Evolutionary conservation across 2,797 vertebrate genomes (phyloP), one percentile per base, ranked within the genome.

Genomic region (Carduelis carduelis): DNA sequence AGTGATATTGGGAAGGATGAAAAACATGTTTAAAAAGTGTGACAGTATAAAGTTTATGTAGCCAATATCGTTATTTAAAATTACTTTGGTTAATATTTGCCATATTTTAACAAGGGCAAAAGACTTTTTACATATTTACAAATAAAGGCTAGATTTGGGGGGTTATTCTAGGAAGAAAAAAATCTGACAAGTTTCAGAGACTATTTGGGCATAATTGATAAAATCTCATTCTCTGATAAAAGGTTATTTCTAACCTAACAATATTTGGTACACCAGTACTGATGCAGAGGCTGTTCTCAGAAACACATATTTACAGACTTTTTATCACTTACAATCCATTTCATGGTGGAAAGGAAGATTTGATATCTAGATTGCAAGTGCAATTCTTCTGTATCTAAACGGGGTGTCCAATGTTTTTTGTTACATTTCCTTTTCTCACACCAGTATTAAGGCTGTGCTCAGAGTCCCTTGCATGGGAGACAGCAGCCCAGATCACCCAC

Each of bases 1-100:
- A 55, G 6, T 22, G 9, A 50, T 49, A 76, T 4, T n/a, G 32
- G 0, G 0, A 4, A 76, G 59, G 26, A 60, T 9, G 5, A 44
- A 74, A 95, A 87, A 15, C 3, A 8, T 3, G 2, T 64, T 83
- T 59, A 19, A 59, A 87, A 77, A 70, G 23, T 34, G 12, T 30
- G 9, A 37, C 8, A 60, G 11, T 24, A 24, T 32, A 27, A 74
- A 6, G 3, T 70, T 30, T 74, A 21, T 34, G 27, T 34, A 28
- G 12, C 47, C 5, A 69, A 56, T 37, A 82, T 15, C 0, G 0
- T 6, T 64, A 56, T 44, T 88, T 24, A 16, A 79, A 44, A 60
- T 53, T 50, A 20, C 3, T 52, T 70, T 37, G 15, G 7, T 57
- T 77, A 74, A 87, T 63, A 27, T 75, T 80, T 87, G 34, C 30